Evolutionary conservation across 1,140 invertebrate species (phyloP).

Genomic region (Drosophila sp.): DNA sequence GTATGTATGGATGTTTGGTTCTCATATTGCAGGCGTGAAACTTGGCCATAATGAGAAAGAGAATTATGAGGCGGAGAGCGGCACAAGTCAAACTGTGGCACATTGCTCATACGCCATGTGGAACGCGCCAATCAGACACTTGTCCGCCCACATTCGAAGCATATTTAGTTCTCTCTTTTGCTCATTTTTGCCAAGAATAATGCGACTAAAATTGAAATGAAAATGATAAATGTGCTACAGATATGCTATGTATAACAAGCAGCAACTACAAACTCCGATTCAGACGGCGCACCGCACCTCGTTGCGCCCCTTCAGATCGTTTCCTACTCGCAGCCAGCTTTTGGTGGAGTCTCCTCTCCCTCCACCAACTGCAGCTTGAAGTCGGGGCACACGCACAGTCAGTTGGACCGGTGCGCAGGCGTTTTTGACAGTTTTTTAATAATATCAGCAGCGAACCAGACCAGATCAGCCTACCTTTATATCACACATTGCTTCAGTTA

Average conservation of each 20-base stretch:
- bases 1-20: neutral
- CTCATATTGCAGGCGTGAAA: constrained; percentile 41
- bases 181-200: constrained; percentile 59
- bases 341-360: too few relatives aligned
- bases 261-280: constrained; percentile 26
- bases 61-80: constrained; percentile 27
- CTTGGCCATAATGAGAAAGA: constrained; percentile 71
- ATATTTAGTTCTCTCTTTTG: constrained; percentile 52
- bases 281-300: constrained; percentile 17
- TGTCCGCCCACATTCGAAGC: constrained; percentile 63
- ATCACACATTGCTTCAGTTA: constrained; percentile 48
- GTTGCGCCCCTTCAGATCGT: neutral
- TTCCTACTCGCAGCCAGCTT: neutral
- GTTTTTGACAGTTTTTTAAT: constrained; percentile 81
- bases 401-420: constrained; percentile 67
- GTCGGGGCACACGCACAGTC: constrained; percentile 37
- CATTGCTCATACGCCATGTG: constrained; percentile 77
- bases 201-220: constrained; percentile 78
- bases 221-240: constrained; percentile 80
- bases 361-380: constrained; percentile 15
- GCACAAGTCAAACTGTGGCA: constrained; percentile 27
- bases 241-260: constrained; percentile 49
- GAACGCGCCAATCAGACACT: constrained; percentile 76
- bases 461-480: constrained; percentile 64
- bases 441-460: constrained; percentile 64